Percentiles rank a stretch among this genome's conserved stretches.
phyloP scores from a whole-genome alignment of 2,797 vertebrate genomes.

The Dallia pectoralis region DNA sequence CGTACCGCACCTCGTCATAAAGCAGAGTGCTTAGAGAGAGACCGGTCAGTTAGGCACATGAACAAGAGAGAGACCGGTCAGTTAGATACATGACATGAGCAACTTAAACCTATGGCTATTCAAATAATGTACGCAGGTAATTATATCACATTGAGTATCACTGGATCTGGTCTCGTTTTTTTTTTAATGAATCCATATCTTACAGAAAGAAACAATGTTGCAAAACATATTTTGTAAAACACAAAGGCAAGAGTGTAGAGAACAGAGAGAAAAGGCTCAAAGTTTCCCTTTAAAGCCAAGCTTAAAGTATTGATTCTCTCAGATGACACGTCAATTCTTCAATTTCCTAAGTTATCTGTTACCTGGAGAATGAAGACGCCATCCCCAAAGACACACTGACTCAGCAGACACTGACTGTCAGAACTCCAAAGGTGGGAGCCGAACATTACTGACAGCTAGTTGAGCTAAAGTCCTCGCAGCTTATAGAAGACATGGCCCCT shows the following conservation, averaged over 20 bases:
- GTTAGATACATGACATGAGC: neutral
- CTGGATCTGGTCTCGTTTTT: too few species aligned
- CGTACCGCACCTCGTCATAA: constrained; percentile 89
- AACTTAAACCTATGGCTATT: neutral
- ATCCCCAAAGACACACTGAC: neutral
- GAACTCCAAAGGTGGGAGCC: neutral
- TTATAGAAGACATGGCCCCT: neutral
- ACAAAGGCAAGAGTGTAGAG: too few species aligned
- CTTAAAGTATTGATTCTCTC: neutral
- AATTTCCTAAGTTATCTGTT: neutral
- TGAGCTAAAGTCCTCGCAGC: neutral
- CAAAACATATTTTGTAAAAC: too few species aligned
- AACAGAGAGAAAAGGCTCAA: neutral
- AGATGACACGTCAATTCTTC: neutral
- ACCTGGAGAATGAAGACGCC: neutral
- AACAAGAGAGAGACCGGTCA: constrained; percentile 1
- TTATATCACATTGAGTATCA: too few species aligned
- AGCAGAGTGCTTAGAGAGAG: constrained; percentile 79
- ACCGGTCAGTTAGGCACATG: constrained; percentile 1
- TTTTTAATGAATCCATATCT: too few species aligned
- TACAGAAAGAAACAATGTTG: too few species aligned
- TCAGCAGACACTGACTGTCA: neutral
- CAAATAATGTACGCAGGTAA: neutral
- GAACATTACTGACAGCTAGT: neutral
- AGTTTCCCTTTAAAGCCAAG: neutral